Base-by-base conservation (phyloP, 1,140 invertebrate species). In the Antheraea mylitta region DNA sequence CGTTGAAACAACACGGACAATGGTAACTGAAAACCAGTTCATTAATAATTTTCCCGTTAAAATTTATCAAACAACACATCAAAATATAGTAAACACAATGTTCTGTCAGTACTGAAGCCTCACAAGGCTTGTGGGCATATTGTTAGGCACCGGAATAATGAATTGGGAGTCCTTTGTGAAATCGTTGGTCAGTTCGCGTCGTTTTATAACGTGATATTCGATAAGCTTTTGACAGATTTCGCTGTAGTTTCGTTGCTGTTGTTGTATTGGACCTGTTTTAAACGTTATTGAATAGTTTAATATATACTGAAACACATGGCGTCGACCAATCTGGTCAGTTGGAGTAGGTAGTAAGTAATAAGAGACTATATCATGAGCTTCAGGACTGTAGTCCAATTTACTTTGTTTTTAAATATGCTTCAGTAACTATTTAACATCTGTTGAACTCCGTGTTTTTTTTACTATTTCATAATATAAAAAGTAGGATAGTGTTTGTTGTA, bases 151-250 rank as follows among this genome's bases (percentile, higher is more conserved):
- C 64, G 71, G 60, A 70, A 74, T 66, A 76, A 78, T 76, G 69
- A 75, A 80, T 70, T 78, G 16, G 45, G 45, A 81, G 74, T 85
- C 70, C 86, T 87, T 89, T 89, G 83, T 83, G 68, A 71, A 13
- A 65, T 67, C 53, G 63, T 66, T 75, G 81, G 82, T 81, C 75
- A 79, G 75, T 74, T 72, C 75, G 77, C 76, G 81, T 76, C 78
- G 78, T 74, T 81, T 78, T 72, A 79, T 9, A 8, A 74, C 74
- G 70, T 79, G 78, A 78, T 77, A 81, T 78, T 73, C 78, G 81
- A 81, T 81, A 82, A 77, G 75, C 75, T 80, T 66, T 78, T 82
- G 76, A 79, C 71, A 67, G 36, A 67, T 71, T 76, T 65, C 42
- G 16, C 45, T 53, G 59, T 58, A 72, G 48, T 84, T 16, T n/a